Conservation (phyloP, 92 coral and sea anemone genomes). For the Pocillopora grandis region DNA sequence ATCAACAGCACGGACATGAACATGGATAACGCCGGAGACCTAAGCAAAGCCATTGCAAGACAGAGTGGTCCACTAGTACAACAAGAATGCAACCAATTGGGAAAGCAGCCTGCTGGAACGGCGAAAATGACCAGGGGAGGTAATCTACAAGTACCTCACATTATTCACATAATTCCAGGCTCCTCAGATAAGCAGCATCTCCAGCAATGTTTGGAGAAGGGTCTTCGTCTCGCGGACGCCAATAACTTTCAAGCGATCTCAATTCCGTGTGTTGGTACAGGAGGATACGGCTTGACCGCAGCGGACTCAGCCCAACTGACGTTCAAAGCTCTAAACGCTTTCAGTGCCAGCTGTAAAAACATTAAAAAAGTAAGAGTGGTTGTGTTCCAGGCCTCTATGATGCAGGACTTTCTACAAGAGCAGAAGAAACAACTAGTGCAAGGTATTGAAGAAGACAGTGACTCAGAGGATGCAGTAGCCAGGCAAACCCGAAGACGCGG, state of each 20-base stretch:
- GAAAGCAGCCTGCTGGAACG: constrained; percentile 52
- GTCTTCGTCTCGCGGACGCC: too few relatives aligned
- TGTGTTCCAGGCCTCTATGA: constrained; percentile 52
- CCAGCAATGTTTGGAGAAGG: too few relatives aligned
- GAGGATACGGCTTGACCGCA: constrained; percentile 41
- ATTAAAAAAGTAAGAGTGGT: constrained; percentile 53
- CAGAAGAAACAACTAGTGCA: background rate
- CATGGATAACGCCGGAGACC: constrained; percentile 55
- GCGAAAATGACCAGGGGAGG: constrained; percentile 20
- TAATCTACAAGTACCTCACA: background rate
- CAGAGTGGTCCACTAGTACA: constrained; percentile 46
- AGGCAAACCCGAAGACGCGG: background rate
- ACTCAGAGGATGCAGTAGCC: background rate
- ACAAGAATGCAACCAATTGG: constrained; percentile 33
- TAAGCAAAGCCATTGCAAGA: constrained; percentile 55
- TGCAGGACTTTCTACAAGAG: constrained; percentile 42
- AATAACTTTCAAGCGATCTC: too few relatives aligned
- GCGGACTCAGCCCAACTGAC: constrained; percentile 48
- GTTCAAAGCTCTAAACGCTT: constrained; percentile 49
- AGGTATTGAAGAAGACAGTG: too few relatives aligned
- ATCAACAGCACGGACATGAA: constrained; percentile 40
- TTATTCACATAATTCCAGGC: constrained; percentile 29
- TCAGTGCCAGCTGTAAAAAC: constrained; percentile 15
- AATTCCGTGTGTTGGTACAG: constrained; percentile 68
- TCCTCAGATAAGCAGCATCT: constrained; percentile 2